Conservation (phyloP, 2,888 invertebrate genomes). For the Sabellastarte sp. region DNA sequence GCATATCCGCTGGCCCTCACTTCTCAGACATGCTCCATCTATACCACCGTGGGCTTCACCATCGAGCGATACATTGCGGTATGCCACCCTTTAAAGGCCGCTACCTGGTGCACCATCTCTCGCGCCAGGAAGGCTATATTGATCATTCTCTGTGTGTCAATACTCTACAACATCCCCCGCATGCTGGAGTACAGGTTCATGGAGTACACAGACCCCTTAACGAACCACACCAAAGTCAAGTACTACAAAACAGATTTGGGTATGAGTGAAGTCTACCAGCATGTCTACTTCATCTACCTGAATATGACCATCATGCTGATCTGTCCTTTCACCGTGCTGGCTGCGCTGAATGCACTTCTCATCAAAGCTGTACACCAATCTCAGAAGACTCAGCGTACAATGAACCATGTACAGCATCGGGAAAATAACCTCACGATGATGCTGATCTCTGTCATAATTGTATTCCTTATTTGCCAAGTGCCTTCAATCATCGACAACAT, state of each 20-base stretch:
- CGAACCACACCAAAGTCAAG: slow-evolving; percentile 33
- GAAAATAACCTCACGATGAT: slow-evolving; percentile 95
- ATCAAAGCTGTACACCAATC: slow-evolving; percentile 48
- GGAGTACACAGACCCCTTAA: slow-evolving; percentile 6
- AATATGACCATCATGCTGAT: slow-evolving; percentile 53
- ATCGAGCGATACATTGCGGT: slow-evolving; percentile 88
- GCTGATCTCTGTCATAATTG: slow-evolving; percentile 91
- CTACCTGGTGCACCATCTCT: slow-evolving; percentile 87
- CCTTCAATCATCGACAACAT: slow-evolving; percentile 55
- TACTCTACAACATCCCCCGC: slow-evolving; percentile 80
- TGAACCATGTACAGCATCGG: slow-evolving; percentile 60
- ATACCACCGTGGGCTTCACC: slow-evolving; percentile 70
- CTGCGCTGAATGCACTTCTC: slow-evolving; percentile 50
- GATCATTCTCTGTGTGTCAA: slow-evolving; percentile 77
- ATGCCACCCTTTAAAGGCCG: slow-evolving; percentile 75
- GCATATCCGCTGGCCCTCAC: slow-evolving; percentile 78
- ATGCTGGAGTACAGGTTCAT: slow-evolving; percentile 59
- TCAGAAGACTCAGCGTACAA: slow-evolving; percentile 31
- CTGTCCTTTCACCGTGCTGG: slow-evolving; percentile 47
- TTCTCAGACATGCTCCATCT: slow-evolving; percentile 90
- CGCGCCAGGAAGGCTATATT: slow-evolving; percentile 81
- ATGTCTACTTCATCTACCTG: slow-evolving; percentile 52
- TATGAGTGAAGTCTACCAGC: slow-evolving; percentile 37
- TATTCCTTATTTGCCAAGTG: slow-evolving; percentile 78
- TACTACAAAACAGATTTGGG: slow-evolving; percentile 43